Percentiles rank a stretch among this genome's conserved stretches.
phyloP scores from a whole-genome alignment of 2,797 vertebrate genomes.

The Clarias fuscus region DNA sequence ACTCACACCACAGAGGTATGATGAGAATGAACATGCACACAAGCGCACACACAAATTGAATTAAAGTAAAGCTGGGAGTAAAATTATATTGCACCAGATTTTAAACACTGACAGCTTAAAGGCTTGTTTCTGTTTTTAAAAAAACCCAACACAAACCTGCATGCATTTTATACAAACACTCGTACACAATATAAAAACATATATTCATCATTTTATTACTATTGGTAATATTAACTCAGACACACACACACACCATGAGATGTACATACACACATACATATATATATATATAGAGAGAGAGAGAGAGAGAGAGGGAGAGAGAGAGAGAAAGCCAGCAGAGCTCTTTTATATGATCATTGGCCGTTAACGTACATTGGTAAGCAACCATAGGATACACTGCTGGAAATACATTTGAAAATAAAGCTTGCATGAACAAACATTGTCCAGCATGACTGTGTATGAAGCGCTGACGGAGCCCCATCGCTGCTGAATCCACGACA shows the following conservation, averaged over 20 bases:
- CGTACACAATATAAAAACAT: conserved; percentile 74
- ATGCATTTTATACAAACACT: conserved; percentile 23
- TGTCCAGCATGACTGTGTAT: conserved; percentile 10
- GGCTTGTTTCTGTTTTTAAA: not conserved
- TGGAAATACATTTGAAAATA: conserved; percentile 50
- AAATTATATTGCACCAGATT: not conserved
- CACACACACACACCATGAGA: conserved; percentile 59
- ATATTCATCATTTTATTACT: conserved; percentile 80
- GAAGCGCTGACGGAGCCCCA: conserved; percentile 3
- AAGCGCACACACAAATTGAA: not conserved
- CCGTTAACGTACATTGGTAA: conserved; percentile 61
- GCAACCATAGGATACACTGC: conserved; percentile 54
- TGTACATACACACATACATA: conserved; percentile 55
- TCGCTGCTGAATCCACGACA: not conserved
- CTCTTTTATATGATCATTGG: conserved; percentile 69
- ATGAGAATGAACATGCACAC: conserved; percentile 4
- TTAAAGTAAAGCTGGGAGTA: not conserved
- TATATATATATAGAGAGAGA: conserved; percentile 56
- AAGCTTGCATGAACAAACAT: conserved; percentile 37
- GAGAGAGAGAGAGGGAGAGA: conserved; percentile 54
- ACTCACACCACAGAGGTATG: conserved; percentile 23
- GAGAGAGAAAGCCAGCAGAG: conserved; percentile 59
- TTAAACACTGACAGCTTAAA: not conserved
- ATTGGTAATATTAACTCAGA: conserved; percentile 68
- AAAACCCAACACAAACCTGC: not conserved